Conservation (phyloP, 2,113 vertebrate species). For the Mus spicilegus region DNA sequence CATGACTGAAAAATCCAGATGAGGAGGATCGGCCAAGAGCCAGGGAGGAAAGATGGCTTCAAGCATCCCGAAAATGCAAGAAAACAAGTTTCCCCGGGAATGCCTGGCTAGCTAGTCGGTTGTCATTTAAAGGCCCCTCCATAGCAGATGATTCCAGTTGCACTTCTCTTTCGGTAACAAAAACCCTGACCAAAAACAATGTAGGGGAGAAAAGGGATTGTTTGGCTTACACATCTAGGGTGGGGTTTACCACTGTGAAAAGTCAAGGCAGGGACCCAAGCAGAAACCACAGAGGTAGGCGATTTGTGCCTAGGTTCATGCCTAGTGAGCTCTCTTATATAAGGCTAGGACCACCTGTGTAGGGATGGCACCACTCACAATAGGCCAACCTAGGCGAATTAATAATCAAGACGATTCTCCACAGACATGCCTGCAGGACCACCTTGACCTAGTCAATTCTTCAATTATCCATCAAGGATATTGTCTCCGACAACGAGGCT, state of each 20-base stretch:
- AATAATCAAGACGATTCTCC: neutral
- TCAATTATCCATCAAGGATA: neutral
- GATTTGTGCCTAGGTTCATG: neutral
- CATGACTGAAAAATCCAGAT: neutral
- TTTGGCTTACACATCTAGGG: neutral
- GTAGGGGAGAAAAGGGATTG: too few relatives aligned
- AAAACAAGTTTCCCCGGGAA: accelerated
- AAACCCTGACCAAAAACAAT: neutral
- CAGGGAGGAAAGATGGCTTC: accelerated
- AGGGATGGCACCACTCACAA: neutral
- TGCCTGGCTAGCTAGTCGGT: too few relatives aligned
- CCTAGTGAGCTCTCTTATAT: neutral
- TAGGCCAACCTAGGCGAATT: neutral
- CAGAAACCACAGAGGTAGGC: neutral
- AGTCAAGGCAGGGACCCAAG: neutral
- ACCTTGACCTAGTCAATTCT: neutral
- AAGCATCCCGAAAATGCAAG: neutral
- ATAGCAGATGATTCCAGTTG: too few relatives aligned
- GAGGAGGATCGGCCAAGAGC: neutral
- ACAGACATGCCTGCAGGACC: neutral
- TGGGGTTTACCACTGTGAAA: neutral
- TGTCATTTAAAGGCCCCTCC: neutral
- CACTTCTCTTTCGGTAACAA: neutral
- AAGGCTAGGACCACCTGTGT: neutral
- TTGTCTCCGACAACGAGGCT: neutral